Evolutionary conservation across 2,797 vertebrate species (phyloP), one percentile per base, ranked within the genome.

Genomic region (Pachyuromys duprasi): DNA sequence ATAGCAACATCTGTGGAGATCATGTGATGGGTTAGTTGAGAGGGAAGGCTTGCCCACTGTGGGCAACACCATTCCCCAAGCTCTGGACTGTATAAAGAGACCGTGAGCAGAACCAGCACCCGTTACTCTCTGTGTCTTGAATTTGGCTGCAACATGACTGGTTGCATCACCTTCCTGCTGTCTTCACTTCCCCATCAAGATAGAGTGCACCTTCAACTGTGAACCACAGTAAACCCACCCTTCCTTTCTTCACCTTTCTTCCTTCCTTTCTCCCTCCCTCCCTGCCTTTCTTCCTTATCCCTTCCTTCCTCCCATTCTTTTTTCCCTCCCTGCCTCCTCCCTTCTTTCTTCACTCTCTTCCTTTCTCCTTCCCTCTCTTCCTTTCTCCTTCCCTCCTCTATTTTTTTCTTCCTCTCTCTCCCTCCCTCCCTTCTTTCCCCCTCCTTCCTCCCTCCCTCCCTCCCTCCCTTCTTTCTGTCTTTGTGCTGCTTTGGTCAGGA

Each of bases 281-380:
- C 5, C 53, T 0, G 7, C 39, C 24, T 28, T 15, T 4, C 26
- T 28, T 7, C 22, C 14, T 28, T 11, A 3, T 65, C 1, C 55
- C 55, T 14, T 4, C 14, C 13, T 3, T 57, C 5, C 60, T 62
- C 22, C 8, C 62, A 26, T 8, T 24, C 22, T 33, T 15, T 17
- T 3, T 5, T 18, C 8, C n/a, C 22, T 5, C 5, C 31, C 2
- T 33, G 28, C 13, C 15, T 33, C 28, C 11, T 14, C 8, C 28
- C 8, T 72, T 4, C 28, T 14, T 17, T 14, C 67, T n/a, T n/a
- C 67, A 3, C 67, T n/a, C 12, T 3, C 70, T 20, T 39, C 18
- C n/a, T 20, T 22, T 8, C 20, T 7, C n/a, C 18, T 7, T 42
- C 12, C 24, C 4, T 2, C n/a, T n/a, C 17, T 22, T n/a, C 14